Evolutionary conservation across 2,113 vertebrate genomes (phyloP).

Genomic region (Notothenia rossii): DNA sequence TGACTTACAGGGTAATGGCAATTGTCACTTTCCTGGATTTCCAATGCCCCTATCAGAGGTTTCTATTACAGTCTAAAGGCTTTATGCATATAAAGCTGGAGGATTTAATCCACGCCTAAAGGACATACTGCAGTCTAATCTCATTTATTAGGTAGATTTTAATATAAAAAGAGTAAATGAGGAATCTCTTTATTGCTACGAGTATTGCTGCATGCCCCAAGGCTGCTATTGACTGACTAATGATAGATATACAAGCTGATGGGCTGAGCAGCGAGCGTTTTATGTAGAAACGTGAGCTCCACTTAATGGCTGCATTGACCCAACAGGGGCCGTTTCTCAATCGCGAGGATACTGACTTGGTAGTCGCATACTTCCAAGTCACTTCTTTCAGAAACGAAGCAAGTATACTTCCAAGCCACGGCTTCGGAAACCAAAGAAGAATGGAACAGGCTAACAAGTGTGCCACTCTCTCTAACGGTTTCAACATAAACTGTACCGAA

Average conservation of each 20-base stretch:
- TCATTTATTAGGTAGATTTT: slow-evolving; percentile 36
- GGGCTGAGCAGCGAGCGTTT: slow-evolving; percentile 44
- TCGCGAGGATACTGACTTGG: too few relatives aligned
- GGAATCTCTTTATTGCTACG: slow-evolving; percentile 46
- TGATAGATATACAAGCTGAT: slow-evolving; percentile 46
- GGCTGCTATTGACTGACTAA: slow-evolving; percentile 49
- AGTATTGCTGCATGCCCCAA: slow-evolving; percentile 37
- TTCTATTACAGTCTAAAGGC: slow-evolving; percentile 34
- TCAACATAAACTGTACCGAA: too few relatives aligned
- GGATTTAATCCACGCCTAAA: slow-evolving; percentile 46
- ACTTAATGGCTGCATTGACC: slow-evolving; percentile 46
- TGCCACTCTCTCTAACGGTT: too few relatives aligned
- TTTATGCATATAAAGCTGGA: slow-evolving; percentile 24
- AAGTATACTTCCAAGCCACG: too few relatives aligned
- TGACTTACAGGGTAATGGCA: slow-evolving; percentile 56
- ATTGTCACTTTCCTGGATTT: slow-evolving; percentile 64
- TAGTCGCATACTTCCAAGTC: too few relatives aligned
- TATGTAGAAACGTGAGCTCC: slow-evolving; percentile 40
- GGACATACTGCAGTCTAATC: slow-evolving; percentile 32
- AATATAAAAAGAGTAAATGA: slow-evolving; percentile 31
- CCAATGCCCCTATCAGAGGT: slow-evolving; percentile 31
- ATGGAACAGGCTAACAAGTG: too few relatives aligned
- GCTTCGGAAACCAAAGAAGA: too few relatives aligned
- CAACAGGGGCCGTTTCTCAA: slow-evolving; percentile 8
- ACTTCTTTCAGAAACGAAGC: too few relatives aligned